phyloP scores from a whole-genome alignment of 2,888 invertebrate species.

The Dolichopus griseipennis region DNA sequence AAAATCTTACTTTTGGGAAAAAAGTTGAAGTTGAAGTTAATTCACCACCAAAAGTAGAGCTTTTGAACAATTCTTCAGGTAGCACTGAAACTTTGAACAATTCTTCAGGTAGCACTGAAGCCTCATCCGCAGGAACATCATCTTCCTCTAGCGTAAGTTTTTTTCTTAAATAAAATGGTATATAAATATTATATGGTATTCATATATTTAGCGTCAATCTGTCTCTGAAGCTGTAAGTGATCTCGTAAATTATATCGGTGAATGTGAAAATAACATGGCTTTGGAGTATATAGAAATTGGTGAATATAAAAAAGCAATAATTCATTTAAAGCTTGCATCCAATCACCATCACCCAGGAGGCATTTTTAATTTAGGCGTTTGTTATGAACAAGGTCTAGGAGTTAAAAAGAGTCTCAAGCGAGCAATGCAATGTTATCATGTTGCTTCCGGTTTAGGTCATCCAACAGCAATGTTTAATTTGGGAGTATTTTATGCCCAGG shows the following conservation, averaged over 20 bases:
- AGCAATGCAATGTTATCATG: conserved; percentile 58
- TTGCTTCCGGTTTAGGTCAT: conserved; percentile 56
- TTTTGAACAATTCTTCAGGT: neutral
- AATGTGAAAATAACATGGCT: conserved; percentile 53
- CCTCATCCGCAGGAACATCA: neutral
- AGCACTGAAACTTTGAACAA: neutral
- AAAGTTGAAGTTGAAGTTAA: neutral
- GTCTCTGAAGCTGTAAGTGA: conserved; percentile 33
- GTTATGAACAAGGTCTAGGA: conserved; percentile 60
- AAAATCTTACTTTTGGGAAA: neutral
- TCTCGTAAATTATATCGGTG: conserved; percentile 49
- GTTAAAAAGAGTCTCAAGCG: conserved; percentile 51
- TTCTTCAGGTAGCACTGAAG: neutral
- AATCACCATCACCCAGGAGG: conserved; percentile 53
- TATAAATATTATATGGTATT: neutral
- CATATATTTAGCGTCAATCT: conserved; percentile 15
- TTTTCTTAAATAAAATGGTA: too few relatives aligned
- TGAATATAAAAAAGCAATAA: conserved; percentile 48
- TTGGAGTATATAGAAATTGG: conserved; percentile 52
- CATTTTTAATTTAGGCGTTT: conserved; percentile 58
- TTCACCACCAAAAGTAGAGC: neutral
- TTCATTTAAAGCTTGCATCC: conserved; percentile 50
- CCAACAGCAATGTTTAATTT: conserved; percentile 60
- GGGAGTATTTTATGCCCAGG: conserved; percentile 58
- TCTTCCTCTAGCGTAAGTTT: neutral